phyloP scores from a whole-genome alignment of 2,797 vertebrate genomes.

The Malacoraja senta region DNA sequence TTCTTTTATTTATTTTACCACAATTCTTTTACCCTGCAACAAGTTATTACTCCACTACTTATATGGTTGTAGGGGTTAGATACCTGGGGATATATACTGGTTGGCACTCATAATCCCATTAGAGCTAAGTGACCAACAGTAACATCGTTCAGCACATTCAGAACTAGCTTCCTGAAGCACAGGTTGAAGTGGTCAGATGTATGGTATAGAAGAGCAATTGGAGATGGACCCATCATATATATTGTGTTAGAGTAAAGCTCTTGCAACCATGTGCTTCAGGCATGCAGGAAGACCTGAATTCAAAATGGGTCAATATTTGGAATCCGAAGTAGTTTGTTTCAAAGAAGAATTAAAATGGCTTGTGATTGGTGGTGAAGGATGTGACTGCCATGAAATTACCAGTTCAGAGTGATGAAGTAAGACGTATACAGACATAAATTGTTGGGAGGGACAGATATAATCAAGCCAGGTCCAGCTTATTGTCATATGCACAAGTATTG shows the following conservation, averaged over 20 bases:
- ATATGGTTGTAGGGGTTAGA: not conserved
- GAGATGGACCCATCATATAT: not conserved
- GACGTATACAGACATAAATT: not conserved
- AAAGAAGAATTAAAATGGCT: not conserved
- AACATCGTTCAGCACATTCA: not conserved
- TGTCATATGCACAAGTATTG: too few species aligned
- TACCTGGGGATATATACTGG: not conserved
- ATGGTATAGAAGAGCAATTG: not conserved
- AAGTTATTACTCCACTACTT: not conserved
- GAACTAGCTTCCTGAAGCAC: not conserved
- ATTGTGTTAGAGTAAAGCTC: not conserved
- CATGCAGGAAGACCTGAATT: not conserved
- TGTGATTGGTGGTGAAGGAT: not conserved
- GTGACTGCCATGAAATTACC: not conserved
- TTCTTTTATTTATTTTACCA: too few species aligned
- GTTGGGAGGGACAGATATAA: not conserved
- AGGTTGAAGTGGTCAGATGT: not conserved
- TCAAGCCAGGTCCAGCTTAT: too few species aligned
- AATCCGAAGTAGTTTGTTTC: not conserved
- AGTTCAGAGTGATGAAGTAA: not conserved
- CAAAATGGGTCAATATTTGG: not conserved
- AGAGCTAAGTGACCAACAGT: not conserved
- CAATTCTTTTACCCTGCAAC: not conserved
- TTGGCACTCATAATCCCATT: not conserved
- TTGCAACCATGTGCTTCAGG: not conserved